These are phyloP conservation scores for Petrocephalus schoutedeni DNA, from an alignment of 2,797 vertebrate species.

Conservation along the genomic window DNA sequence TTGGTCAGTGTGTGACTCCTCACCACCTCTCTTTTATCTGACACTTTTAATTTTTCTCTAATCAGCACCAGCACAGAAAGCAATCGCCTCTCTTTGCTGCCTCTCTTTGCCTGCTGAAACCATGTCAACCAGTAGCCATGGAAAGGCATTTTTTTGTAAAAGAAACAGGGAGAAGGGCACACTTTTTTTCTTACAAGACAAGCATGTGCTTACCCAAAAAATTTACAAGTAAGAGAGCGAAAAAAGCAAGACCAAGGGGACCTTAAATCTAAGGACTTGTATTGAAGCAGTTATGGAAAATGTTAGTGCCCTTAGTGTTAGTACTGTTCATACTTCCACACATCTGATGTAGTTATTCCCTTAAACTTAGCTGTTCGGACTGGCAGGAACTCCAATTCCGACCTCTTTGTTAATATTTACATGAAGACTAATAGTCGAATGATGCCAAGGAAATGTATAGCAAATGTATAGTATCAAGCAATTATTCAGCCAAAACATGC, in stretches of 20 bases:
- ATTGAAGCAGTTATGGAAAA: not conserved
- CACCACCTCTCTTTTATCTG: not conserved
- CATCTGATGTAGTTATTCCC: not conserved
- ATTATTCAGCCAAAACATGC: not conserved
- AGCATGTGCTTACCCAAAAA: not conserved
- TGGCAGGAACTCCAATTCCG: not conserved
- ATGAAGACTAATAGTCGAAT: not conserved
- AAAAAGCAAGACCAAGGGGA: not conserved
- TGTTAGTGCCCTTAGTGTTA: not conserved
- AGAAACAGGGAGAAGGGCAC: constrained; percentile 40
- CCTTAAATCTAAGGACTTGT: not conserved
- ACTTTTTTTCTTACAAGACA: not conserved
- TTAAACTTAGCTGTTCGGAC: not conserved
- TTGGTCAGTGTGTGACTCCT: not conserved
- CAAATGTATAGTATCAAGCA: not conserved
- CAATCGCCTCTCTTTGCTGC: not conserved
- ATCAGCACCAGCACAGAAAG: not conserved
- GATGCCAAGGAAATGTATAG: not conserved
- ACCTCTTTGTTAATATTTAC: not conserved
- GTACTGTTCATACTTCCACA: not conserved
- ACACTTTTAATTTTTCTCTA: not conserved
- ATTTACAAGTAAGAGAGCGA: not conserved
- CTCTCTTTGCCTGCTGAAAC: constrained; percentile 50
- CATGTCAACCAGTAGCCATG: constrained; percentile 74
- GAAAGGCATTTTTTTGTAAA: constrained; percentile 61